Base-by-base conservation (phyloP, 2,113 vertebrate genomes). In the Emberiza fucata region DNA sequence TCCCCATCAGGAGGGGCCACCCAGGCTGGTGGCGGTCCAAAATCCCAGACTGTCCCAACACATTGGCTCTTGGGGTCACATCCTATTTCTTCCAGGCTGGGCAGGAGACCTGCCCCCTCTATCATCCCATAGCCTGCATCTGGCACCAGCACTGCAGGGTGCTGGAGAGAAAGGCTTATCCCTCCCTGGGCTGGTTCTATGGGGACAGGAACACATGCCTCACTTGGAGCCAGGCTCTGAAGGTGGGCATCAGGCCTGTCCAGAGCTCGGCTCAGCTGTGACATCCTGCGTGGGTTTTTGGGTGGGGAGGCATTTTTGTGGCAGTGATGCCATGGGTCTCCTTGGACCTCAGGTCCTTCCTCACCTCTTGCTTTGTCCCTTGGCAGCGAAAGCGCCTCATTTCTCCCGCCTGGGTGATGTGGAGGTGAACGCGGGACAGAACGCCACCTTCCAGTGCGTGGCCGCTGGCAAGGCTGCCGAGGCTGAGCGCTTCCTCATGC, bases 351-450 rank as follows among this genome's bases (percentile, higher is more conserved):
- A 2, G 45, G 11, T 2, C 0, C 51, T 82, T 45, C 16, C n/a
- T 86, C 60, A 78, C 35, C 33, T 82, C 50, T 92, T 1, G 0
- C 20, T 79, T n/a, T 54, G 31, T 85, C 77, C 63, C 75, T 57
- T 0, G 93, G 88, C 95, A 99, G 99, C 99, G 12, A 99, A 99
- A 97, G 99, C 99, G 0, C 99, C 99, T 2, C 99, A 99, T 92
- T 99, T 99, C 97, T 99, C 99, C 76, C 98, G 99, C 82, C 98
- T 99, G 77, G 99, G 99, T 1, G 99, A 99, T 0, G 99, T 99
- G 97, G 99, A 99, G 97, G 99, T 99, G 93, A 99, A 99, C 2
- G 99, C 99, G 0, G 99, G 99, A 71, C 99, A 99, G 96, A 99
- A 99, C 0, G 99, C 99, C 81, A 98, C 99, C 21, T 99, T 99